Evolutionary conservation across 2,113 vertebrate species (phyloP).

Genomic region (Lichenostomus cassidix): DNA sequence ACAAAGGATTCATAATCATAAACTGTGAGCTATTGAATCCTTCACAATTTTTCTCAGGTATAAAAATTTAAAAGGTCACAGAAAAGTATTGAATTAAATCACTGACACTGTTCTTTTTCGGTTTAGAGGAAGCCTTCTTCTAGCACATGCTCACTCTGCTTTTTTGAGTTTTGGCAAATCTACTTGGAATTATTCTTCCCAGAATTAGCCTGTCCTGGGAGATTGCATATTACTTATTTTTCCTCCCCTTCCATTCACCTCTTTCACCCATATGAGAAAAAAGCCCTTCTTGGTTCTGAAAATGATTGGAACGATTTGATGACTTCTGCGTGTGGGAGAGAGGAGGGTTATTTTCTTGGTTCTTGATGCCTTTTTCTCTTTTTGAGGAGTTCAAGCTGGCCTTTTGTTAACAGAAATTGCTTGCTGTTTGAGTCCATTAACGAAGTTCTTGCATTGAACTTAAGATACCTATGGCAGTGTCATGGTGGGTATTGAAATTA

Average conservation of each 20-base stretch:
- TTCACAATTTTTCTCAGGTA: not conserved
- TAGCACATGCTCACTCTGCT: not conserved
- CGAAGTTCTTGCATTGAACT: not conserved
- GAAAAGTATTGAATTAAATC: not conserved
- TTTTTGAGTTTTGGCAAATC: not conserved
- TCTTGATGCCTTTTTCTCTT: not conserved
- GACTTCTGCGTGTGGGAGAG: not conserved
- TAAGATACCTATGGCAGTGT: not conserved
- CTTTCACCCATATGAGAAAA: not conserved
- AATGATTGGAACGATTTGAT: not conserved
- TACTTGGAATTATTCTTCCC: not conserved
- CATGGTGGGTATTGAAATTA: not conserved
- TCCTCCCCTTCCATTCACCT: not conserved
- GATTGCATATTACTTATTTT: not conserved
- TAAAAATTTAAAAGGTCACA: not conserved
- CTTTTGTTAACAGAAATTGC: slow-evolving; percentile 45
- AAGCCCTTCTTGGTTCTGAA: not conserved
- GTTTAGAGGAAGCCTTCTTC: not conserved
- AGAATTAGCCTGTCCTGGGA: not conserved
- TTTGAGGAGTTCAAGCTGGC: not conserved
- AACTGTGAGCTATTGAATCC: not conserved
- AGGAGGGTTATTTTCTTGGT: not conserved
- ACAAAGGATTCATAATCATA: not conserved
- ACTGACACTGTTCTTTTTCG: not conserved
- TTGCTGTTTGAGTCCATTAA: slow-evolving; percentile 9